phyloP scores from a whole-genome alignment of 2,888 invertebrate genomes.

The Sarcophaga rosellei region DNA sequence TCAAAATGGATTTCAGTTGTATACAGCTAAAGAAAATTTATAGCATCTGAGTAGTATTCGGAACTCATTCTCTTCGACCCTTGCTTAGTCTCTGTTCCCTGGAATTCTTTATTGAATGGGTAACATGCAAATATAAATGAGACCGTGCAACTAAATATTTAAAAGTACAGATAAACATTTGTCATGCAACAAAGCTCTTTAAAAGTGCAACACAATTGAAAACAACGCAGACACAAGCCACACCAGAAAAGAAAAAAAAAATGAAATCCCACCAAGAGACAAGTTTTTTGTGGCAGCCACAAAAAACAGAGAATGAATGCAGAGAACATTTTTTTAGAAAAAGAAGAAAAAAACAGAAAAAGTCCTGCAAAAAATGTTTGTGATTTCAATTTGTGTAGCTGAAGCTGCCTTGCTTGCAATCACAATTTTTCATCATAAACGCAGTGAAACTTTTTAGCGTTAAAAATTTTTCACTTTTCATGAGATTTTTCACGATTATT shows the following conservation, averaged over 20 bases:
- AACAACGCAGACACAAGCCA: slow-evolving; percentile 41
- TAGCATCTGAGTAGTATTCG: no score
- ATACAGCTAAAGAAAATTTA: no score
- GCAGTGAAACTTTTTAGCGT: slow-evolving; percentile 29
- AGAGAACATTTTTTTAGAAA: neutral
- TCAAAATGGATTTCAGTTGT: no score
- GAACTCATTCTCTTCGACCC: no score
- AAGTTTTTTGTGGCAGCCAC: slow-evolving; percentile 18
- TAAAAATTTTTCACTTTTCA: slow-evolving; percentile 50
- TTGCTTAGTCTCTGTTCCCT: no score
- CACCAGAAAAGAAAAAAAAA: neutral
- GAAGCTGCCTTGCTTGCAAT: slow-evolving; percentile 41
- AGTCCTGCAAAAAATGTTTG: slow-evolving; percentile 37
- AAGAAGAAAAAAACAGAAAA: neutral
- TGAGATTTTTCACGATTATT: slow-evolving; percentile 22
- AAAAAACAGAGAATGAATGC: slow-evolving; percentile 2
- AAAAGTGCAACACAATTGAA: slow-evolving; percentile 57
- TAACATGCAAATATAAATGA: neutral
- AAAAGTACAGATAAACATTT: slow-evolving; percentile 47
- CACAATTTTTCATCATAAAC: slow-evolving; percentile 53
- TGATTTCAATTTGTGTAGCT: slow-evolving; percentile 66
- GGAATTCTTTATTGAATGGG: no score
- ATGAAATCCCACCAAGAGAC: slow-evolving; percentile 37
- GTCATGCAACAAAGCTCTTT: slow-evolving; percentile 52
- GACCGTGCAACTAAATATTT: neutral